Evolutionary conservation across 2,113 vertebrate species (phyloP).

Genomic region (Chaenogobius annularis): DNA sequence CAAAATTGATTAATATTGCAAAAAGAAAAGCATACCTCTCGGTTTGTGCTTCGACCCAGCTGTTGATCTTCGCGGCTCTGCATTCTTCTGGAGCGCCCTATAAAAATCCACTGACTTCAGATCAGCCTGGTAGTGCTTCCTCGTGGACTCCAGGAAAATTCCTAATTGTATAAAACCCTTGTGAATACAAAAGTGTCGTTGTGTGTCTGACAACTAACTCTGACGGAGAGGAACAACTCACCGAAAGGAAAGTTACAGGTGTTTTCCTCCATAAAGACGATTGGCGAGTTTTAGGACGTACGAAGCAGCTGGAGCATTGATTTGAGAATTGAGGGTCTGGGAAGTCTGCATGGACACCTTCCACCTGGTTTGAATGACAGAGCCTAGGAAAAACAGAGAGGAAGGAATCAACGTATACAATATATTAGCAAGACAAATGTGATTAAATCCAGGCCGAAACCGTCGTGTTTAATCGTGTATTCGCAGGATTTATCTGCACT

Average conservation of each 20-base stretch:
- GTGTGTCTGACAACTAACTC: background rate
- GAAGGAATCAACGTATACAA: too few relatives aligned
- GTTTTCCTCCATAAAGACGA: conserved; percentile 87
- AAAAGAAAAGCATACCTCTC: conserved; percentile 75
- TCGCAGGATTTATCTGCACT: background rate
- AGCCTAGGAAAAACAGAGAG: conserved; percentile 64
- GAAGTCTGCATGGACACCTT: conserved; percentile 81
- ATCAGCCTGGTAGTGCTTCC: conserved; percentile 84
- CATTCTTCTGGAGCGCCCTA: conserved; percentile 72
- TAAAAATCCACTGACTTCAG: conserved; percentile 85
- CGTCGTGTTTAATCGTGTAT: background rate
- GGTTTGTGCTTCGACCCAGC: conserved; percentile 89
- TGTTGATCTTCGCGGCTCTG: conserved; percentile 84
- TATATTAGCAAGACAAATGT: too few relatives aligned
- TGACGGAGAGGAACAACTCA: conserved; percentile 46
- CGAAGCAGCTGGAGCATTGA: conserved; percentile 79
- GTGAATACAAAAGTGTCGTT: background rate
- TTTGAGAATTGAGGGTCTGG: conserved; percentile 74
- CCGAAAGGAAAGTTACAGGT: conserved; percentile 83
- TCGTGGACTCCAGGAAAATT: conserved; percentile 82
- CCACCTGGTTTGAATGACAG: conserved; percentile 75
- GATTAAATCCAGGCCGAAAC: too few relatives aligned
- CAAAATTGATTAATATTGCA: too few relatives aligned
- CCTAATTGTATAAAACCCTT: conserved; percentile 61
- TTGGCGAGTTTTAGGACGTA: conserved; percentile 85